phyloP scores from a whole-genome alignment of 2,888 invertebrate species.

The Diaphora mendica region DNA sequence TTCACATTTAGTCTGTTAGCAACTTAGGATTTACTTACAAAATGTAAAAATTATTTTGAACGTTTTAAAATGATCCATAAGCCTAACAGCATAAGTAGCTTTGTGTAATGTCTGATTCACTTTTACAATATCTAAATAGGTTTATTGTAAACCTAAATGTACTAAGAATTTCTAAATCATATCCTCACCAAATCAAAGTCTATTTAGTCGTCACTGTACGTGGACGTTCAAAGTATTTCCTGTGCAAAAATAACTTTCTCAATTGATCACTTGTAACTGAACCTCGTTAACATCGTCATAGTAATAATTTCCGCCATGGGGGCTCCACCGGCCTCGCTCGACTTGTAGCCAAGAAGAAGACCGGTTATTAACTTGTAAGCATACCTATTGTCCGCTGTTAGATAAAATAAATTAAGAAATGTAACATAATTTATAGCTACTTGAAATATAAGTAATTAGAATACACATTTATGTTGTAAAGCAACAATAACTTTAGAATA shows the following conservation, averaged over 20 bases:
- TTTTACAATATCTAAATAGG: neutral
- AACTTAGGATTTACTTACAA: neutral
- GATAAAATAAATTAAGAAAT: neutral
- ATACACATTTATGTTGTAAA: neutral
- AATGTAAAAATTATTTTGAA: neutral
- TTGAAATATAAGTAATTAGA: neutral
- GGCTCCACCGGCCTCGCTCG: neutral
- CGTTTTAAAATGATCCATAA: neutral
- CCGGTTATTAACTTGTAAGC: neutral
- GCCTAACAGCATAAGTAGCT: neutral
- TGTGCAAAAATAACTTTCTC: neutral
- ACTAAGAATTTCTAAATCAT: no score
- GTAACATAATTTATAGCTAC: neutral
- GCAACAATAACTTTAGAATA: no score
- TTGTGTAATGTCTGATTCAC: neutral
- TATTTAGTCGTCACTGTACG: no score
- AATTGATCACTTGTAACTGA: neutral
- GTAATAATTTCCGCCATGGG: neutral
- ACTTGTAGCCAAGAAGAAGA: neutral
- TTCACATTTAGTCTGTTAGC: neutral
- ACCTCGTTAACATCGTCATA: neutral
- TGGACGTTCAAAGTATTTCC: neutral
- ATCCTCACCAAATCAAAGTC: no score
- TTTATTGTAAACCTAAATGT: neutral
- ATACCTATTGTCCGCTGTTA: neutral